Evolutionary conservation across 2,113 vertebrate genomes (phyloP).

Genomic region (Notarius quadriscutis): DNA sequence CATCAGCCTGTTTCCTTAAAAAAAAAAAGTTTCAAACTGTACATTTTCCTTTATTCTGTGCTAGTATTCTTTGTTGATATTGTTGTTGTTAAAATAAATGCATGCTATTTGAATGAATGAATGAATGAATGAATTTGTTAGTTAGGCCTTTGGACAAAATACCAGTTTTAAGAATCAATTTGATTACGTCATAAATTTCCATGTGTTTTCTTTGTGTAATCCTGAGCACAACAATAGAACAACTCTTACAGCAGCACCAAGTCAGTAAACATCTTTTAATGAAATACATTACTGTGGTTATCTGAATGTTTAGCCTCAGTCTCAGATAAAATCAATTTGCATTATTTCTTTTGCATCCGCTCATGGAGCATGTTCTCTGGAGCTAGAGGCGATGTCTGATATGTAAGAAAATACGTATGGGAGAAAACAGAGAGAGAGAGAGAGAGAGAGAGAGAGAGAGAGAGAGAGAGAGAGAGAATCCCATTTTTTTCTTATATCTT

Average conservation of each 20-base stretch:
- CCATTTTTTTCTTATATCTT: no score
- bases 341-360: slow-evolving; percentile 59
- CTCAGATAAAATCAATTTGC: slow-evolving; percentile 63
- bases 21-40: slow-evolving; percentile 49
- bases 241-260: slow-evolving; percentile 1
- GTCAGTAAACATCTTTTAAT: slow-evolving; percentile 51
- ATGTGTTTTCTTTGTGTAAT: neutral
- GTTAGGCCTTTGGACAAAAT: neutral
- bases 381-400: slow-evolving; percentile 57
- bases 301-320: slow-evolving; percentile 54
- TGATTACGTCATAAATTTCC: neutral
- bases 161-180: neutral
- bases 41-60: neutral
- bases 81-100: neutral
- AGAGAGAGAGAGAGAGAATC: neutral
- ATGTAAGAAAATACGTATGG: slow-evolving; percentile 39
- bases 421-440: neutral
- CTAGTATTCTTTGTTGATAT: neutral
- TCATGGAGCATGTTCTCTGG: slow-evolving; percentile 55
- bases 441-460: neutral
- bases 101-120: neutral
- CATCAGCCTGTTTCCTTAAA: slow-evolving; percentile 27
- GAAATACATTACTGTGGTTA: slow-evolving; percentile 62
- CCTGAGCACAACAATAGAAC: neutral
- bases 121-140: neutral